Conservation (phyloP, 2,113 vertebrate species). For the Haplochromis vanheusdeni region DNA sequence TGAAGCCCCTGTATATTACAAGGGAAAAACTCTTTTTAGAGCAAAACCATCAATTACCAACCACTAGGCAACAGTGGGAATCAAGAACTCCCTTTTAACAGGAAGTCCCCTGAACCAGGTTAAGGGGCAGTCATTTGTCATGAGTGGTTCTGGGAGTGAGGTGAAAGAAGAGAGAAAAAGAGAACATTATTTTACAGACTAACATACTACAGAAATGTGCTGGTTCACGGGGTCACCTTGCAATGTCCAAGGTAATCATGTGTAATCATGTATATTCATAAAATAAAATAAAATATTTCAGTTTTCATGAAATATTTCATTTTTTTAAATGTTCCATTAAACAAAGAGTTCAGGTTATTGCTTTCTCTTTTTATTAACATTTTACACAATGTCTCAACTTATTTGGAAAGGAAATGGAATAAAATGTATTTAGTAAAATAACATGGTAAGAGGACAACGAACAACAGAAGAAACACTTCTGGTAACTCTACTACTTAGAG, state of each 20-base stretch:
- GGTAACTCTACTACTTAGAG: neutral
- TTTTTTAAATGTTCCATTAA: neutral
- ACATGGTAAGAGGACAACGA: neutral
- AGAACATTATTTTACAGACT: neutral
- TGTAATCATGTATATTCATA: neutral
- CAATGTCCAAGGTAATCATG: neutral
- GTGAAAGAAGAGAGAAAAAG: neutral
- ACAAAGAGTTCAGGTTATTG: neutral
- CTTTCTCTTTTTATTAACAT: neutral
- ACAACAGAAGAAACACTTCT: neutral
- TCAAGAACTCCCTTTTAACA: neutral
- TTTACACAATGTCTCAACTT: neutral
- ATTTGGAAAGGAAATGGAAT: neutral
- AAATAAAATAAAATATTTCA: neutral
- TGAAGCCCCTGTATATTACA: neutral
- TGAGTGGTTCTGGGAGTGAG: neutral
- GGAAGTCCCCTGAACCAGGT: neutral
- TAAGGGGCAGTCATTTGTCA: neutral
- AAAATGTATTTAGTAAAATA: neutral
- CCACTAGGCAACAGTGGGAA: neutral
- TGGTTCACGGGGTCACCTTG: neutral
- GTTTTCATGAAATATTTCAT: neutral
- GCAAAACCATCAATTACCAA: neutral
- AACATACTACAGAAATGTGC: neutral
- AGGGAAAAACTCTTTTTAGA: neutral